These are phyloP conservation scores for Hycleus cichorii DNA, from an alignment of 1,140 invertebrate genomes.

Conservation along the genomic window DNA sequence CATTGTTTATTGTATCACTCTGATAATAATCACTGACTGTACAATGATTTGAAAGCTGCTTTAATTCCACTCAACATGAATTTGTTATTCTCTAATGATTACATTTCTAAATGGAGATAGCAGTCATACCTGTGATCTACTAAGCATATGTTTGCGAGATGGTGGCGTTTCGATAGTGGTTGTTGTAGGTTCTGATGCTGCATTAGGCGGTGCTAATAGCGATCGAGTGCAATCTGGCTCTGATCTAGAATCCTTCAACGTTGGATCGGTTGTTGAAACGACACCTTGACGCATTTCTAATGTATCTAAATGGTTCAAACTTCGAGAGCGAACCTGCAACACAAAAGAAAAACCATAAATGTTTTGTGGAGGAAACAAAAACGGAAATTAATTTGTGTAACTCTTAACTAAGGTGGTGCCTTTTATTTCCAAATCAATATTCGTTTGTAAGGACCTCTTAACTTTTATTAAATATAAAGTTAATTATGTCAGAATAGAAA, in stretches of 20 bases:
- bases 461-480: constrained; percentile 11
- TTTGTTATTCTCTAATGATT: too few relatives aligned
- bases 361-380: too few relatives aligned
- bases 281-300: constrained; percentile 51
- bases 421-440: constrained; percentile 8
- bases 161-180: constrained; percentile 23
- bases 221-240: constrained; percentile 40
- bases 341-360: constrained; percentile 2
- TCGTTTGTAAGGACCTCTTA: constrained; percentile 4
- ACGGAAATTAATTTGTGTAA: too few relatives aligned
- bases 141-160: constrained; percentile 47
- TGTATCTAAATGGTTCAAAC: constrained; percentile 55
- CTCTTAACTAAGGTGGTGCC: neutral
- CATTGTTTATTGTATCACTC: too few relatives aligned
- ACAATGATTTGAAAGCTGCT: too few relatives aligned
- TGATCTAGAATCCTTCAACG: constrained; percentile 40
- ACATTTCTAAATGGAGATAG: too few relatives aligned
- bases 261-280: constrained; percentile 21
- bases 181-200: constrained; percentile 24
- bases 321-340: constrained; percentile 56
- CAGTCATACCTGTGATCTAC: constrained; percentile 49
- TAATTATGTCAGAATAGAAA: constrained; percentile 8
- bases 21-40: too few relatives aligned
- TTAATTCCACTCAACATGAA: too few relatives aligned
- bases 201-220: constrained; percentile 27